Evolutionary conservation across 2,113 vertebrate species (phyloP), one percentile per base, ranked within the genome.

Genomic region (Perognathus longimembris): DNA sequence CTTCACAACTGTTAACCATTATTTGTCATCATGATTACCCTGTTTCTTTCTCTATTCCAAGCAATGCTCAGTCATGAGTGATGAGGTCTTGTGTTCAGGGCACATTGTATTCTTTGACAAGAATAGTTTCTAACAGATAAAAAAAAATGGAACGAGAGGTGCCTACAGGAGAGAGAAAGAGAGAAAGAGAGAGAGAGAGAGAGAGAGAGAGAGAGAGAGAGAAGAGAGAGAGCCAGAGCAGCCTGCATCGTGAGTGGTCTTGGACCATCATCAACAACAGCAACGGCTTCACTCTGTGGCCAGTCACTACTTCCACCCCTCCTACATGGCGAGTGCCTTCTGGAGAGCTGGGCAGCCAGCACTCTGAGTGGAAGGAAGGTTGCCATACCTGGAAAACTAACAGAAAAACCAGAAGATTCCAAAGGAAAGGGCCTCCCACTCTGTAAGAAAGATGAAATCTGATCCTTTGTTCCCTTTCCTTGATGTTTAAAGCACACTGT

Each of bases 401-500:
- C 80, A 63, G 73, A 22, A 91, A 94, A 95, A 82, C 82, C 66
- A 88, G 85, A 66, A 94, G 70, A 50, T 76, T 54, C 79, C 38
- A 88, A 45, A 83, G 28, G 70, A 94, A 92, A 71, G 67, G n/a
- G 36, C 8, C 82, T 80, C 70, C 85, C 38, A 83, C 69, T 85
- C 67, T 66, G 66, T 79, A 66, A 64, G 54, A 89, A 90, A 89
- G 50, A 83, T 67, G 79, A 95, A 90, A 88, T 69, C 6, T 34
- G 15, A 75, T 67, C 15, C 0, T 89, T 80, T 34, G 21, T 42
- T 89, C 28, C 50, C 22, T 84, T 42, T 42, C 63, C 54, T 92
- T 93, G 64, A 88, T 95, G 59, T 89, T 63, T 85, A 89, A 95
- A 94, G 81, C 63, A 79, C 7, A 38, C 50, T 7, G 18, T 80